Base-by-base conservation (phyloP, 2,888 invertebrate species). In the Apodemia mormo region DNA sequence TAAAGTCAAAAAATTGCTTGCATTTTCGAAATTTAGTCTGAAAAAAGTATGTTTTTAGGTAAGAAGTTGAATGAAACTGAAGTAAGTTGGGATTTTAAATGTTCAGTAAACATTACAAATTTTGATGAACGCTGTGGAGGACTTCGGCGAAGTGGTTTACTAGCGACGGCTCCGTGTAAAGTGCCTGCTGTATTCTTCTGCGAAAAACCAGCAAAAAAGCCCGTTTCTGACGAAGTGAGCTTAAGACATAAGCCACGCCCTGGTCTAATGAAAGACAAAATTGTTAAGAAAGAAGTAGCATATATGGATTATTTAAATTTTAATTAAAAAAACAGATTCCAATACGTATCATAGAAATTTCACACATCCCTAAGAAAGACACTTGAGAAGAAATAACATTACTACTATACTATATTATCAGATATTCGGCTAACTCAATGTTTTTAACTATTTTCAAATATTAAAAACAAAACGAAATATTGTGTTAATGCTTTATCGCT, bases 171-270 rank as follows among this genome's bases (percentile, higher is more conserved):
- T 3, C 72, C 77, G 45, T 85, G 85, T 71, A 54, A 75, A 0
- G 54, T 74, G 4, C 83, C 84, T 5, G 80, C 82, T 1, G 79
- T 82, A 77, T 85, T 86, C 76, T 83, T 86, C 71, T 86, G 85
- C 72, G 83, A 85, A 74, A 85, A 85, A 75, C 77, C 78, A n/a
- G 74, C 76, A 2, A 80, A 33, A 30, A 61, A 10, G 6, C 72
- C 54, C 58, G 49, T 58, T 70, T 29, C 68, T 66, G 49, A 67
- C 30, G 64, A 33, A 30, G 14, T n/a, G 6, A 52, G 49, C 49
- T 52, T 52, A 52, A 52, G 49, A 3, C 14, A 52, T 52, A 52
- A 52, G n/a, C 14, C 14, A n/a, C 49, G 49, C 10, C 49, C 14
- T 52, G n/a, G 1, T n/a, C 4, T 52, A 52, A n/a, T n/a, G 10